Percentiles rank a stretch among this genome's conserved stretches.
Conservation (phyloP, 2,113 vertebrate species). For the Natator depressus region DNA sequence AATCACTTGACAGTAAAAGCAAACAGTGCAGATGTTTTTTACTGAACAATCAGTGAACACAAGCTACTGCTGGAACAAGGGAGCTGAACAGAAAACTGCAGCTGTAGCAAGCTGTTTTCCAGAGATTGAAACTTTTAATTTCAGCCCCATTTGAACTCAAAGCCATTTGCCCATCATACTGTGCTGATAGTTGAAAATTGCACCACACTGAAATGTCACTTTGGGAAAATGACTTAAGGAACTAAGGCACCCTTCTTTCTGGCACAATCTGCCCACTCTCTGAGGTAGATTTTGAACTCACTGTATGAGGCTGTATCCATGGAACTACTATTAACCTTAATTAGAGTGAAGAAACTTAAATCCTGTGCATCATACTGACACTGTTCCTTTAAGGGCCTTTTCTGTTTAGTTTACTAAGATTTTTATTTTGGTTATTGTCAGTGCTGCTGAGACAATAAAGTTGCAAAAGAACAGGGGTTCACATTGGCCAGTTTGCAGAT, state of each 20-base stretch:
- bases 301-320: not conserved
- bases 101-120: not conserved
- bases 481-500: not conserved
- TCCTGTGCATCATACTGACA: not conserved
- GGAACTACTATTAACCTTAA: not conserved
- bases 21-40: conserved; percentile 45
- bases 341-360: not conserved
- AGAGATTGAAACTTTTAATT: not conserved
- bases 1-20: not conserved
- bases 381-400: not conserved
- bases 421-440: not conserved
- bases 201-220: not conserved
- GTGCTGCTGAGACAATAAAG: not conserved
- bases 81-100: conserved; percentile 6
- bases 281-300: not conserved
- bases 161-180: not conserved
- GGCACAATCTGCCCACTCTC: not conserved
- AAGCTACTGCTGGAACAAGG: not conserved
- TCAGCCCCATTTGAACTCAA: not conserved
- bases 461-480: not conserved
- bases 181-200: not conserved
- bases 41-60: not conserved
- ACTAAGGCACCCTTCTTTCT: not conserved
- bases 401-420: not conserved
- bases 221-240: not conserved